Base-by-base conservation (phyloP, 2,113 vertebrate species). In the Rhynchomys soricoides region DNA sequence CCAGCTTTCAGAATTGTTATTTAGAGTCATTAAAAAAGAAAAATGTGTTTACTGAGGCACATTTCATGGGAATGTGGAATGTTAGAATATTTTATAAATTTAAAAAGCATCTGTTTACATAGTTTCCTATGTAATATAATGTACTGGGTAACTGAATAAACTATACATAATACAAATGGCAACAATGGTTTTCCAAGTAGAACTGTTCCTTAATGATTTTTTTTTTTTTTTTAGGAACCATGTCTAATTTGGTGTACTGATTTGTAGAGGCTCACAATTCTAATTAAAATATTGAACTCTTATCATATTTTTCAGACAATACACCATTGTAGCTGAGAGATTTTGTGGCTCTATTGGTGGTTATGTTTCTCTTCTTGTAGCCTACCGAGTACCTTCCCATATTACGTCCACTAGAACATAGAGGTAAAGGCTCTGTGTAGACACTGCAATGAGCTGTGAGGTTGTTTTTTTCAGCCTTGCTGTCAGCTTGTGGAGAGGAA, bases 121-220 rank as follows among this genome's bases (percentile, higher is more conserved):
- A 59, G 29, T 75, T 7, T 73, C 95, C 37, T 89, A 55, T 81
- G 37, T 87, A 57, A 24, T 40, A 90, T 45, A 57, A 12, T 86
- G 17, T 43, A 43, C 3, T 43, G 3, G 7, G 22, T 82, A 40
- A 57, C 24, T 24, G 37, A 59, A 59, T 24, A 15, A 7, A 26
- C 40, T 50, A 50, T 50, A 50, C 10, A 50, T 50, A 50, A 57
- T 16, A 57, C 55, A 57, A 8, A 62, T 79, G 3, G 75, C 73
- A 83, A 78, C 37, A 52, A 9, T 91, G 87, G 22, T 74, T 31
- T 91, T 68, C 29, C 40, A 92, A 52, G 0, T 40, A 3, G 21
- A 87, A 10, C 82, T 90, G 77, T 75, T 75, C 31, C n/a, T 95
- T 73, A 77, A n/a, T 62, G 29, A 64, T 17, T 93, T 88, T 43